Conservation (phyloP, 2,888 invertebrate species). For the Spodoptera littoralis region DNA sequence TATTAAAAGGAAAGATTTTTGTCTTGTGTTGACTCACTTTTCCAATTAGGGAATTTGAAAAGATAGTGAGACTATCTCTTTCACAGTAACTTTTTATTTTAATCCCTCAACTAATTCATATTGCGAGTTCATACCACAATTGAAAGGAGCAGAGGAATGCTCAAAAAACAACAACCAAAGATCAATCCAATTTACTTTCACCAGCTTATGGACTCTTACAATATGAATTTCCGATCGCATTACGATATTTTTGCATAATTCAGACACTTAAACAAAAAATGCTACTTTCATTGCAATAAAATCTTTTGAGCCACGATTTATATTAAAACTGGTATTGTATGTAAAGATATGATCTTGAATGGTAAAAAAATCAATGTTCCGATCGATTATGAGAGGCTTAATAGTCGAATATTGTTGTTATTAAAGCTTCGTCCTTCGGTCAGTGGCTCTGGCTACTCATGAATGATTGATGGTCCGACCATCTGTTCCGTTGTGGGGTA, state of each 20-base stretch:
- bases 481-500: constrained; percentile 54
- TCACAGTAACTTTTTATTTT: too few species aligned
- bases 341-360: constrained; percentile 49
- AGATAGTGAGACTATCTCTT: too few species aligned
- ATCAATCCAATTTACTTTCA: too few species aligned
- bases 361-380: constrained; percentile 61
- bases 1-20: too few species aligned
- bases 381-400: constrained; percentile 51
- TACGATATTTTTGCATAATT: too few species aligned
- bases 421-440: constrained; percentile 59
- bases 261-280: background rate
- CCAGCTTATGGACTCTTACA: background rate
- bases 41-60: too few species aligned
- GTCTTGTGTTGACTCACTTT: too few species aligned
- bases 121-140: too few species aligned
- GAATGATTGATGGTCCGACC: constrained; percentile 62
- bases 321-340: constrained; percentile 54
- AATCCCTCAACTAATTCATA: too few species aligned
- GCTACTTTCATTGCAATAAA: constrained; percentile 28
- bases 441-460: constrained; percentile 53
- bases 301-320: constrained; percentile 31
- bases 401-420: constrained; percentile 60
- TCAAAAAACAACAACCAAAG: too few species aligned
- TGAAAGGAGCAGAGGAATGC: too few species aligned
- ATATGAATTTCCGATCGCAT: constrained; percentile 8